phyloP scores from a whole-genome alignment of 1,140 invertebrate genomes.

The Drosophila aff. region DNA sequence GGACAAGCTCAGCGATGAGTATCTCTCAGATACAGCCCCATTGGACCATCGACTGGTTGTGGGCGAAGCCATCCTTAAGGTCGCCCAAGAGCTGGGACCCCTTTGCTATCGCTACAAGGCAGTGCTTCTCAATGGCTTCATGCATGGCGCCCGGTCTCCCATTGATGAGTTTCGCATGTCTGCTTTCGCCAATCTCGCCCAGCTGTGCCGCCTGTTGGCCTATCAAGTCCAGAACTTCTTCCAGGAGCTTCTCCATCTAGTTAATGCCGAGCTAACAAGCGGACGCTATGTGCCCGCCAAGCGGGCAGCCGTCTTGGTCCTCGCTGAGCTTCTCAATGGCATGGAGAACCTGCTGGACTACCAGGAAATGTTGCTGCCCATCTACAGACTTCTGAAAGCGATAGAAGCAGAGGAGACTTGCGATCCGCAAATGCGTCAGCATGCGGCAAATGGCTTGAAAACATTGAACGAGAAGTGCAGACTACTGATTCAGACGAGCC shows the following conservation, averaged over 20 bases:
- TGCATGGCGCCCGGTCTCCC: slow-evolving; percentile 88
- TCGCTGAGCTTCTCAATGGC: slow-evolving; percentile 89
- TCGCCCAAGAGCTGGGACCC: slow-evolving; percentile 89
- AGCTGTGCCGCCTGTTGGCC: slow-evolving; percentile 90
- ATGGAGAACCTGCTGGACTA: slow-evolving; percentile 88
- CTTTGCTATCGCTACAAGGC: slow-evolving; percentile 89
- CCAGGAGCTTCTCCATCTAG: slow-evolving; percentile 89
- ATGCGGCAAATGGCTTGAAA: slow-evolving; percentile 89
- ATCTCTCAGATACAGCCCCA: slow-evolving; percentile 59
- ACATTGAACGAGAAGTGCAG: slow-evolving; percentile 89
- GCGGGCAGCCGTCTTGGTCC: slow-evolving; percentile 90
- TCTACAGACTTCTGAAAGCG: slow-evolving; percentile 89
- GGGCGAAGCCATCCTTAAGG: slow-evolving; percentile 91
- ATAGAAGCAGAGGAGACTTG: slow-evolving; percentile 87
- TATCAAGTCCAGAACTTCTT: slow-evolving; percentile 89
- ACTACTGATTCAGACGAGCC: slow-evolving; percentile 86
- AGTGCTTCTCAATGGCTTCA: slow-evolving; percentile 89
- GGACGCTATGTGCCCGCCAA: slow-evolving; percentile 89
- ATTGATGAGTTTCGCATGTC: slow-evolving; percentile 90
- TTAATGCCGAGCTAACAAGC: slow-evolving; percentile 87
- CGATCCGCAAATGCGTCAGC: slow-evolving; percentile 89
- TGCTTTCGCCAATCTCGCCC: slow-evolving; percentile 92
- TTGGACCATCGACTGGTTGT: slow-evolving; percentile 88
- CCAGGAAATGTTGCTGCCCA: slow-evolving; percentile 87
- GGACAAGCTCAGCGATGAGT: slow-evolving; percentile 75